phyloP scores from a whole-genome alignment of 1,140 invertebrate species.

The Glomeris maerens region DNA sequence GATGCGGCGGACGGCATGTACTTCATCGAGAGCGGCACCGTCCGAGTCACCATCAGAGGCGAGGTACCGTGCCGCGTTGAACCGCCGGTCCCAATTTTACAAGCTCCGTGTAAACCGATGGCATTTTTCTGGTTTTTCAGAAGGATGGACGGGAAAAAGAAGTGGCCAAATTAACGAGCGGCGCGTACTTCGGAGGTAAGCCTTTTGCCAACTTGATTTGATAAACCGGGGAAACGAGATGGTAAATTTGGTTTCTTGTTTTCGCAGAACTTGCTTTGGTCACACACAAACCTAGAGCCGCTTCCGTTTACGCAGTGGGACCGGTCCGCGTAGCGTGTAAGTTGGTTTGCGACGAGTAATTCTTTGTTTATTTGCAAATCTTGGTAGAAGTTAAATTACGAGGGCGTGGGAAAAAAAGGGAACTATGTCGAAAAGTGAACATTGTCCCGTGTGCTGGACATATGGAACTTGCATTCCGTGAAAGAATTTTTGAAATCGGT shows the following conservation, averaged over 20 bases:
- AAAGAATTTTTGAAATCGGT: no score
- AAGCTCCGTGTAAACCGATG: background rate
- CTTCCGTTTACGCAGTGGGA: conserved; percentile 73
- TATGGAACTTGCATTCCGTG: no score
- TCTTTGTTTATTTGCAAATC: no score
- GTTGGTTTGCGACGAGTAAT: no score
- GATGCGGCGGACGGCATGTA: conserved; percentile 93
- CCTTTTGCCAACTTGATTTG: conserved; percentile 4
- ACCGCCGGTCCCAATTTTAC: no score
- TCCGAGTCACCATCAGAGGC: conserved; percentile 61
- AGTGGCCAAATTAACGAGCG: conserved; percentile 41
- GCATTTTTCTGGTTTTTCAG: background rate
- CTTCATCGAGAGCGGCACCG: conserved; percentile 81
- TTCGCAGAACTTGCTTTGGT: conserved; percentile 72
- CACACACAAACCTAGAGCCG: conserved; percentile 88
- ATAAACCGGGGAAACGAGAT: background rate
- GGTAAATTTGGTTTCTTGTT: conserved; percentile 3
- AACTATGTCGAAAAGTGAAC: no score
- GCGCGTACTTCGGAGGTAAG: conserved; percentile 72
- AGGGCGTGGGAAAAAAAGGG: no score
- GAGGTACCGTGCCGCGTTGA: no score
- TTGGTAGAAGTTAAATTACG: no score
- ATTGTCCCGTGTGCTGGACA: no score
- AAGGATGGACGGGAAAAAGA: conserved; percentile 19
- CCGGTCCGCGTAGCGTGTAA: conserved; percentile 76